Conservation (phyloP, 2,113 vertebrate genomes). For the Phaethornis superciliosus region DNA sequence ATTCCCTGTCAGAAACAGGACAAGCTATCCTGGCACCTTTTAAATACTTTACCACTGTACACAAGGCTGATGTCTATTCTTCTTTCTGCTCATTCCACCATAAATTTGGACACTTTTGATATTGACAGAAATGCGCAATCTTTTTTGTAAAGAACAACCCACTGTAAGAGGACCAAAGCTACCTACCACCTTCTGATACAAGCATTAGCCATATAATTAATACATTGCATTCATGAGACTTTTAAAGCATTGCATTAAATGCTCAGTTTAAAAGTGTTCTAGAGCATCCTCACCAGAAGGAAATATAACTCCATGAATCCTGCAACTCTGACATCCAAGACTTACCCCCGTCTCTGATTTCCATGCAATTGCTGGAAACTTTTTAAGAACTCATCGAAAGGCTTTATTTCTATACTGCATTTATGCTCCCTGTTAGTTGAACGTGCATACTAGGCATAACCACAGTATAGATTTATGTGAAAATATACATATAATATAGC, state of each 20-base stretch:
- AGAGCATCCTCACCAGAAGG: not conserved
- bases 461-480: not conserved
- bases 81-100: not conserved
- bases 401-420: not conserved
- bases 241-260: not conserved
- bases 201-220: not conserved
- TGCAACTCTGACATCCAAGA: not conserved
- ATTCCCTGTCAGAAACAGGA: not conserved
- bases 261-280: not conserved
- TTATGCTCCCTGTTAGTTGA: not conserved
- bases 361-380: not conserved
- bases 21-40: not conserved
- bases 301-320: not conserved
- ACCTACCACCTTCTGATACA: not conserved
- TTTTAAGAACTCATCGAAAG: not conserved
- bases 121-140: not conserved
- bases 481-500: not conserved
- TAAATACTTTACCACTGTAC: not conserved
- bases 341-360: not conserved
- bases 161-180: not conserved
- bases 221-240: not conserved
- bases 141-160: not conserved
- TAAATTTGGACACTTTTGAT: rapidly evolving
- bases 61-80: not conserved
- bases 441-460: not conserved